These are phyloP conservation scores for Leptopilina syphax DNA, from an alignment of 2,888 invertebrate genomes.

Conservation along the genomic window DNA sequence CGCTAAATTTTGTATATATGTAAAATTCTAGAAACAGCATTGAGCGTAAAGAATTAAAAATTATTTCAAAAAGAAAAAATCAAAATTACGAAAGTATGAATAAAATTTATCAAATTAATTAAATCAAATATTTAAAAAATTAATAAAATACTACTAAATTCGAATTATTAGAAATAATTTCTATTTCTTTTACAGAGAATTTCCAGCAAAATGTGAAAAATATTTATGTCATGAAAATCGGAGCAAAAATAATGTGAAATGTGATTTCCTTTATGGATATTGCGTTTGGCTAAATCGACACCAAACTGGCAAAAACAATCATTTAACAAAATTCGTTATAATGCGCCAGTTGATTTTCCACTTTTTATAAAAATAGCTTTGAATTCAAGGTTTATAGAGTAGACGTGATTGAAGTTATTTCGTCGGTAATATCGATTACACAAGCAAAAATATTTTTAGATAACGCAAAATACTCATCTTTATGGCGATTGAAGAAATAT, in stretches of 20 bases:
- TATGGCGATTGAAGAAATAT: constrained; percentile 9
- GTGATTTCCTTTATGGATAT: not conserved
- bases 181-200: not conserved
- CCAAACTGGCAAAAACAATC: constrained; percentile 31
- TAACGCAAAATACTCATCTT: not conserved
- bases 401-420: constrained; percentile 28
- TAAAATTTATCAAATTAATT: too few relatives aligned
- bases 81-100: too few relatives aligned
- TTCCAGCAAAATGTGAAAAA: not conserved
- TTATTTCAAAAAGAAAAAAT: not conserved
- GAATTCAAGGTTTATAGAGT: constrained; percentile 20
- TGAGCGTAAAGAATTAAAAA: not conserved
- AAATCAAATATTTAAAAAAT: too few relatives aligned
- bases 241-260: not conserved
- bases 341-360: constrained; percentile 19
- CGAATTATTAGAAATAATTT: too few relatives aligned
- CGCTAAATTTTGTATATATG: not conserved
- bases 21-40: not conserved
- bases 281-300: constrained; percentile 9
- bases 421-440: constrained; percentile 30
- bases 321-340: constrained; percentile 3
- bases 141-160: too few relatives aligned
- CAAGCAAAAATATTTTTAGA: constrained; percentile 35
- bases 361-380: constrained; percentile 31
- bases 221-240: not conserved